These are phyloP conservation scores for Lepidostoma basale DNA, from an alignment of 1,140 invertebrate genomes.

Conservation along the genomic window DNA sequence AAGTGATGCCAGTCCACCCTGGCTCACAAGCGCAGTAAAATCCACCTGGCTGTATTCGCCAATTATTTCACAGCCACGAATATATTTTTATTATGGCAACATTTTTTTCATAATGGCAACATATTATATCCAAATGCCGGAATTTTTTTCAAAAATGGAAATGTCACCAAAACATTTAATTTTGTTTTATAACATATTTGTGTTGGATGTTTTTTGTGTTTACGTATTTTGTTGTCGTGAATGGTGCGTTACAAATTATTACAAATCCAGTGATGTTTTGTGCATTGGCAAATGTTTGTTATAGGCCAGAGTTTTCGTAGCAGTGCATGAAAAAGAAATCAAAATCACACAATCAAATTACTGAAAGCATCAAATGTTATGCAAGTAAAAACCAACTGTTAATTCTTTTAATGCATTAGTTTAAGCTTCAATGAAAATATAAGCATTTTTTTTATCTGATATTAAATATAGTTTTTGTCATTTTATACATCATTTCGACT, in stretches of 20 bases:
- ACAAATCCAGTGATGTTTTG: constrained; percentile 38
- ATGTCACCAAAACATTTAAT: background rate
- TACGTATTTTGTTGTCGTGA: background rate
- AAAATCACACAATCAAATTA: constrained; percentile 32
- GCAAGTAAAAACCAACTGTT: too few relatives aligned
- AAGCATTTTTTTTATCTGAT: too few relatives aligned
- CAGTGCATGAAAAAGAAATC: constrained; percentile 44
- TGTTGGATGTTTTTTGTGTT: background rate
- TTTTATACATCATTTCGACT: too few relatives aligned
- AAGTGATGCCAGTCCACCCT: constrained; percentile 71
- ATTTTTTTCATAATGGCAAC: background rate
- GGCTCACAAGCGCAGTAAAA: constrained; percentile 77
- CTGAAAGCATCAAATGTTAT: constrained; percentile 24
- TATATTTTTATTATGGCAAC: constrained; percentile 5
- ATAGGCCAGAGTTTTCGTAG: constrained; percentile 33
- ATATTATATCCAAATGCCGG: too few relatives aligned
- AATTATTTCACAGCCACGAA: constrained; percentile 25
- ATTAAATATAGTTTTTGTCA: too few relatives aligned
- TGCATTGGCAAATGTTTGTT: constrained; percentile 25
- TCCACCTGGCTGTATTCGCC: constrained; percentile 56
- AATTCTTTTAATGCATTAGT: too few relatives aligned
- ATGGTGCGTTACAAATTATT: constrained; percentile 25
- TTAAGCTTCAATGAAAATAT: too few relatives aligned
- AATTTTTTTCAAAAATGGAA: background rate
- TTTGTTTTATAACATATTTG: background rate